These are phyloP conservation scores for Diabrotica balteata DNA, from an alignment of 2,888 invertebrate genomes.

Conservation along the genomic window DNA sequence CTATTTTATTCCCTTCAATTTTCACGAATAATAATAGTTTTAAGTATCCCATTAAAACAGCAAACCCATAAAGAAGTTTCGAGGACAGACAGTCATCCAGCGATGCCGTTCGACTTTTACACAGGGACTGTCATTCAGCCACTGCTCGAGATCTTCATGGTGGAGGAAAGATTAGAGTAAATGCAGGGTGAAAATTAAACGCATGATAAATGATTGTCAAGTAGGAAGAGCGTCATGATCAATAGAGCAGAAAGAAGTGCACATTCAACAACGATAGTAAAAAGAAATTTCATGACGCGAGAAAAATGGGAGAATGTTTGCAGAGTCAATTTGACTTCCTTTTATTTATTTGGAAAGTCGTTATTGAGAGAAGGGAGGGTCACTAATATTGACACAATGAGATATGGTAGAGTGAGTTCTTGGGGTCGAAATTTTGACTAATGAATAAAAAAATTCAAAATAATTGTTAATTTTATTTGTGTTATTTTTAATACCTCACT, in stretches of 20 bases:
- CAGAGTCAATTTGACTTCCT: conserved; percentile 25
- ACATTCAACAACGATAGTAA: conserved; percentile 28
- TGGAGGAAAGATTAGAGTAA: conserved; percentile 27
- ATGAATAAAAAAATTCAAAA: too few species aligned
- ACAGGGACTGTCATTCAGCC: conserved; percentile 6
- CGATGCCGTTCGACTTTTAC: not conserved
- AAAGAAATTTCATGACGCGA: conserved; percentile 29
- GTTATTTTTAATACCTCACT: too few species aligned
- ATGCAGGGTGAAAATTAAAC: conserved; percentile 32
- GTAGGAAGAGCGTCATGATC: conserved; percentile 22
- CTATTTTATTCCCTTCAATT: too few species aligned
- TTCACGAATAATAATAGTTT: too few species aligned
- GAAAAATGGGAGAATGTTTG: conserved; percentile 29
- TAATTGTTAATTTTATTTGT: too few species aligned
- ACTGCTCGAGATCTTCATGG: conserved; percentile 17
- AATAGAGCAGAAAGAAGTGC: conserved; percentile 32
- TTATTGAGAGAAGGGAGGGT: conserved; percentile 12
- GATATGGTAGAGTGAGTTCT: not conserved
- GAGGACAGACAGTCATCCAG: too few species aligned
- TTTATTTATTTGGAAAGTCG: conserved; percentile 27
- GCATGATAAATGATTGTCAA: conserved; percentile 33
- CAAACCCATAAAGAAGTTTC: too few species aligned
- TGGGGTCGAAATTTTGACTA: too few species aligned
- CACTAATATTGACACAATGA: conserved; percentile 21
- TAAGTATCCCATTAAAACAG: too few species aligned